A percentile compares a stretch with the other conserved stretches of the same genome.
Evolutionary conservation across 2,888 invertebrate genomes (phyloP).

Genomic region (Drosophila neoperkinsi): DNA sequence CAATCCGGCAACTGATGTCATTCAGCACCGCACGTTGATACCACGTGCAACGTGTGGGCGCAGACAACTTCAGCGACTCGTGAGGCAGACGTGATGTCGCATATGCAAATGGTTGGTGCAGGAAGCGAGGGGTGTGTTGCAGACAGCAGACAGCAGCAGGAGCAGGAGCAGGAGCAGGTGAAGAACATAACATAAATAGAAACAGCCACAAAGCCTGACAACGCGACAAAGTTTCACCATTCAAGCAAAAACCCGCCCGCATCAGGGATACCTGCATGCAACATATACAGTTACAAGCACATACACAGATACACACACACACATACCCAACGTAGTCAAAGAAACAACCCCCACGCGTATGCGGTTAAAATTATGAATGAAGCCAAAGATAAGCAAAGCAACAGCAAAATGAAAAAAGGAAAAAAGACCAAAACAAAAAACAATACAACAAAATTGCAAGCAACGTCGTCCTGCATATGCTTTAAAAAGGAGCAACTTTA

Average conservation of each 20-base stretch:
- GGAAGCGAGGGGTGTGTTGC: conserved; percentile 9
- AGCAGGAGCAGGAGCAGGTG: not conserved
- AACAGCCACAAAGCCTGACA: conserved; percentile 71
- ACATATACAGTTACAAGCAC: conserved; percentile 5
- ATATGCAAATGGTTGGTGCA: conserved; percentile 22
- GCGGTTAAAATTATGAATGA: conserved; percentile 76
- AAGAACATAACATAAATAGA: conserved; percentile 64
- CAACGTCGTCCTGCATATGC: conserved; percentile 25
- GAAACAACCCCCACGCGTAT: conserved; percentile 55
- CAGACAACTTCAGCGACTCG: conserved; percentile 44
- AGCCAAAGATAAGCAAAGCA: conserved; percentile 67
- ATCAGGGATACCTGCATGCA: conserved; percentile 52
- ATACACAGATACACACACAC: conserved; percentile 20
- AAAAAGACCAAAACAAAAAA: conserved; percentile 9
- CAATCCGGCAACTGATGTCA: conserved; percentile 50
- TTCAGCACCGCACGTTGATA: conserved; percentile 16
- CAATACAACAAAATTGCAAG: conserved; percentile 21
- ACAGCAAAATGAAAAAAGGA: conserved; percentile 16
- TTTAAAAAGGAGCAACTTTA: conserved; percentile 2
- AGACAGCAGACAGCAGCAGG: conserved; percentile 52
- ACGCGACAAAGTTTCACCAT: conserved; percentile 66
- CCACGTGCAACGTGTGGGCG: conserved; percentile 35
- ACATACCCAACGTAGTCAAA: conserved; percentile 27
- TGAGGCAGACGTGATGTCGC: conserved; percentile 46
- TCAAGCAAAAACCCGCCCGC: conserved; percentile 39